A percentile compares a stretch with the other conserved stretches of the same genome.
phyloP scores from a whole-genome alignment of 2,888 invertebrate genomes.

The Uropetala carovei region DNA sequence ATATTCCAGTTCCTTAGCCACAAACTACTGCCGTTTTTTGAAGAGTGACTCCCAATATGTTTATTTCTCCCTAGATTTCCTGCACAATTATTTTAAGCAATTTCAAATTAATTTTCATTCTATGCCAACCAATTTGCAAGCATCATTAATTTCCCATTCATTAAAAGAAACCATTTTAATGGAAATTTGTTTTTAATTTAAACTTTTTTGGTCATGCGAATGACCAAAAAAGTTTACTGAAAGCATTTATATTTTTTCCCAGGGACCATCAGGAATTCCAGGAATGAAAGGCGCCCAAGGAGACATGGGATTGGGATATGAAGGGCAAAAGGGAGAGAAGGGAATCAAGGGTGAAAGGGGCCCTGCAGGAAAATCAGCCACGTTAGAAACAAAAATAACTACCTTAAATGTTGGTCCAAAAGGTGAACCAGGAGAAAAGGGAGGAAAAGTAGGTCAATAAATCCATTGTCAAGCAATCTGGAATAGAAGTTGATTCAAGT shows the following conservation, averaged over 20 bases:
- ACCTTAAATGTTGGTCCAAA: conserved; percentile 70
- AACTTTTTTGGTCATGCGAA: no score
- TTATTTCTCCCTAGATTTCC: no score
- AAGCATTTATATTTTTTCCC: conserved; percentile 32
- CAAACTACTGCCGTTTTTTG: no score
- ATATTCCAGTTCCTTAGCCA: not conserved
- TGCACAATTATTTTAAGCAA: no score
- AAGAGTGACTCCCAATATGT: no score
- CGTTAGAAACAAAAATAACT: not conserved
- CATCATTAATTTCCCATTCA: no score
- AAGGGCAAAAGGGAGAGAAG: conserved; percentile 80
- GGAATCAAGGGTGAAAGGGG: conserved; percentile 82
- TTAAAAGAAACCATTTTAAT: no score
- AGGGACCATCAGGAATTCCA: conserved; percentile 83
- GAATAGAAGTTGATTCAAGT: no score
- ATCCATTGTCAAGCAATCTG: not conserved
- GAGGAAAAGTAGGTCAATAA: conserved; percentile 69
- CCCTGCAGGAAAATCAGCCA: conserved; percentile 75
- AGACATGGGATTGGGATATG: conserved; percentile 79
- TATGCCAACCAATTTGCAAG: no score
- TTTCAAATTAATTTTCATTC: no score
- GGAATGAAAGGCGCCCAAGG: conserved; percentile 85
- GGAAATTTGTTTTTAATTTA: no score
- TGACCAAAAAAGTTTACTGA: no score
- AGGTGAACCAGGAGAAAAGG: conserved; percentile 72